Base-by-base conservation (phyloP, 2,113 vertebrate species). In the Epinephelus fuscoguttatus region DNA sequence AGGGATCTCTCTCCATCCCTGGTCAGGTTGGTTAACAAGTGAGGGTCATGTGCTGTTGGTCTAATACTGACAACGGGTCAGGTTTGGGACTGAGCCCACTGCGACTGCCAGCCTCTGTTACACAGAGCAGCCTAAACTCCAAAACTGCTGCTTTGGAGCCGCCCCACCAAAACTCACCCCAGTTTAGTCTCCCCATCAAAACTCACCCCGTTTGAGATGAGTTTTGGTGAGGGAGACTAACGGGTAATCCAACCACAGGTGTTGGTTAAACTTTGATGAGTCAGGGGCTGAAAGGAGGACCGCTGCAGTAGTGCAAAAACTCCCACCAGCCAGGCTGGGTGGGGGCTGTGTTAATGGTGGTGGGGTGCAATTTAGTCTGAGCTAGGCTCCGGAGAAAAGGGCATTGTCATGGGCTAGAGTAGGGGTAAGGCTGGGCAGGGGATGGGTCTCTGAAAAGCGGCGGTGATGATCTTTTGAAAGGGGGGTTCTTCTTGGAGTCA, bases 281-380 rank as follows among this genome's bases (percentile, higher is more conserved):
- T 47, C 30, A 40, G n/a, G 76, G 63, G 78, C 21, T 21, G 66
- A 74, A 49, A 59, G 23, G 64, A 33, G 63, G 81, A 74, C 78
- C 13, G 64, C 79, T 87, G 87, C 84, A 78, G 78, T 90, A 92
- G 92, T 94, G 93, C 93, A 92, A 92, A 91, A 91, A 62, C 83
- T 80, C 84, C 75, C 83, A 75, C 84, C 86, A 91, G 91, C 91
- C 87, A 72, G 68, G 86, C 88, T 91, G 78, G 63, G 76, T 74
- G 81, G 84, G 75, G 61, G 75, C 40, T 69, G 30, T 64, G 10
- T 59, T 60, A 2, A 59, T 27, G 55, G 25, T 18, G 87, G 66
- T 6, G 71, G 49, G 83, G 56, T 61, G 3, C 64, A 55, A 25
- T 73, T 63, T 69, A 71, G 53, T 61, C 49, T 25, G 83, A 90